Conservation (phyloP, 2,113 vertebrate genomes). For the Taurulus bubalis region DNA sequence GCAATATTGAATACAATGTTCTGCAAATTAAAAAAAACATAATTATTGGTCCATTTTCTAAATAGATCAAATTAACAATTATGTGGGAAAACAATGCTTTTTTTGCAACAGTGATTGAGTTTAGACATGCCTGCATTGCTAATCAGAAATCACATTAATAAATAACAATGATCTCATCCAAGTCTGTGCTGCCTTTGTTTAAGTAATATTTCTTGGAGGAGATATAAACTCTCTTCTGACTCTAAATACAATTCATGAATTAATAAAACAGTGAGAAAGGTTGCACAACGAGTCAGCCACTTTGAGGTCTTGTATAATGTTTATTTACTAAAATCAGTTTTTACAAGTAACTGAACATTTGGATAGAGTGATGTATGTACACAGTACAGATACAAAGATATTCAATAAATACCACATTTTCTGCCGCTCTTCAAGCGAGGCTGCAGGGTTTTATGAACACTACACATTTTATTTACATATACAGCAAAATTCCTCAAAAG, state of each 20-base stretch:
- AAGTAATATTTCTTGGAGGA: neutral
- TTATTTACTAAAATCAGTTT: conserved; percentile 78
- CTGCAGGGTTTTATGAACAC: conserved; percentile 62
- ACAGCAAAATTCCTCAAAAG: conserved; percentile 59
- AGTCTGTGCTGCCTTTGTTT: neutral
- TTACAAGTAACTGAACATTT: conserved; percentile 76
- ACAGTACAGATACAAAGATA: conserved; percentile 83
- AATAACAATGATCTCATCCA: neutral
- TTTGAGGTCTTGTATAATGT: conserved; percentile 61
- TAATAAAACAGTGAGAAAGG: neutral
- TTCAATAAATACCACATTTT: conserved; percentile 79
- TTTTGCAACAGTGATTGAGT: neutral
- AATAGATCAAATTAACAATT: neutral
- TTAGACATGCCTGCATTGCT: neutral
- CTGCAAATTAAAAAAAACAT: neutral
- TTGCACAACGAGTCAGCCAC: conserved; percentile 10
- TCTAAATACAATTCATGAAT: neutral
- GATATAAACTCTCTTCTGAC: neutral
- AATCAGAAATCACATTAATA: neutral
- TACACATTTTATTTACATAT: conserved; percentile 77
- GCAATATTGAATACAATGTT: neutral
- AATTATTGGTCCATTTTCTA: neutral
- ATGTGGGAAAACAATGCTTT: neutral
- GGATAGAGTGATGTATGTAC: conserved; percentile 76
- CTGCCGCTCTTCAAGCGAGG: conserved; percentile 56